Evolutionary conservation across 1,140 invertebrate genomes (phyloP), one percentile per base, ranked within the genome.

Genomic region (Papilio machaon): DNA sequence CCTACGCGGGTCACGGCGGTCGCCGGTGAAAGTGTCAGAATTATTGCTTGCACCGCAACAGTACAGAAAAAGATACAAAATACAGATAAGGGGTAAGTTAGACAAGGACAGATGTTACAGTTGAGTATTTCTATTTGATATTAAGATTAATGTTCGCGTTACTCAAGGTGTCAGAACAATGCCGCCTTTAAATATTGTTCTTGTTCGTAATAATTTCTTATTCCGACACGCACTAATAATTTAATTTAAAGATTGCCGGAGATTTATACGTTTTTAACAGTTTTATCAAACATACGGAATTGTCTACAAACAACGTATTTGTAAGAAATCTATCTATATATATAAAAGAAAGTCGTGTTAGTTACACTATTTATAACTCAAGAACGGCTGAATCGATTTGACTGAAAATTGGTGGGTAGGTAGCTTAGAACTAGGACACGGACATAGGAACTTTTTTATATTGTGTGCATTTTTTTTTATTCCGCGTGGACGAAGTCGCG

Each of bases 21-120:
- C 87, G 86, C 85, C 79, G 84, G 90, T 85, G 90, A 91, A 91
- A 91, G 90, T 90, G 88, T 87, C 88, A 85, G 87, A 89, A 89
- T 87, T 87, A 87, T 87, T 85, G 79, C 85, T 84, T 83, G 79
- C 76, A 73, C 82, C 54, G 52, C 80, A 80, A 46, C 67, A n/a
- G 54, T 79, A 15, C 43, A 76, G 75, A 84, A 17, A 19, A 67
- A 79, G 79, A 78, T 47, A 49, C 13, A 73, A 58, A 10, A 75
- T 79, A 46, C 35, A 30, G 3, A 67, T 78, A 74, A 82, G 46
- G 4, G 19, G 73, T 47, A 74, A 67, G 60, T 77, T 81, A 80
- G 77, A 81, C 46, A 79, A 73, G 67, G 80, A 84, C 1, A 78
- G 78, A 80, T 81, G 85, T 58, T 64, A 70, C 30, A 19, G 46